Evolutionary conservation across 2,797 vertebrate genomes (phyloP).

Genomic region (Xenentodon cancila): DNA sequence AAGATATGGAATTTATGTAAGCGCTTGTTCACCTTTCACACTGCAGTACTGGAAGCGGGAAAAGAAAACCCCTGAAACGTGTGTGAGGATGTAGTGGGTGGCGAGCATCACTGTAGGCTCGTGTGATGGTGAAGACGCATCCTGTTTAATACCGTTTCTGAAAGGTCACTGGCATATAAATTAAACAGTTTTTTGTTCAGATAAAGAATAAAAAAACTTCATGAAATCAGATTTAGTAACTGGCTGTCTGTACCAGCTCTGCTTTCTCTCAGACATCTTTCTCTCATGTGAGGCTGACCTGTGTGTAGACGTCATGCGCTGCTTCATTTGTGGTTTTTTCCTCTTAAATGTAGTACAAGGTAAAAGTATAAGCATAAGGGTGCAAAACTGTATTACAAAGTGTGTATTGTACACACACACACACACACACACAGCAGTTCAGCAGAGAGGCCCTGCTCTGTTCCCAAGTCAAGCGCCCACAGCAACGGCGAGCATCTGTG

Average conservation of each 20-base stretch:
- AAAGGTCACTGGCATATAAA: background rate
- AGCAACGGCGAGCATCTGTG: conserved; percentile 70
- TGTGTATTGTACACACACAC: no score
- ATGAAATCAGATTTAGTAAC: conserved; percentile 34
- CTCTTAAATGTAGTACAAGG: no score
- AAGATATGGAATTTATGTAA: background rate
- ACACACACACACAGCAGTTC: no score
- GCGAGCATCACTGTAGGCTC: conserved; percentile 30
- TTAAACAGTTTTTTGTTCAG: conserved; percentile 16
- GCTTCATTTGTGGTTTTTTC: background rate
- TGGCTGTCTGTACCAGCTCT: conserved; percentile 17
- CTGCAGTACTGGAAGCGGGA: conserved; percentile 12
- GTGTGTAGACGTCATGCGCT: background rate
- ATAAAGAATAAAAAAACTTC: conserved; percentile 39
- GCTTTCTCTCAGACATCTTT: no score
- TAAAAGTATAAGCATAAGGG: no score
- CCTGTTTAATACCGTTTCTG: conserved; percentile 12
- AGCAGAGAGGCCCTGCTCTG: no score
- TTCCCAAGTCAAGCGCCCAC: conserved; percentile 27
- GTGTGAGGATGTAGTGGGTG: conserved; percentile 23
- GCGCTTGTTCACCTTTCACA: conserved; percentile 19
- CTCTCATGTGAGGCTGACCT: conserved; percentile 24
- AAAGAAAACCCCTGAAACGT: conserved; percentile 7
- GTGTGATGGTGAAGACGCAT: conserved; percentile 25
- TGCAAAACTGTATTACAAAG: no score